phyloP scores from a whole-genome alignment of 1,140 invertebrate genomes.

The Pseudomyrmex concolor region DNA sequence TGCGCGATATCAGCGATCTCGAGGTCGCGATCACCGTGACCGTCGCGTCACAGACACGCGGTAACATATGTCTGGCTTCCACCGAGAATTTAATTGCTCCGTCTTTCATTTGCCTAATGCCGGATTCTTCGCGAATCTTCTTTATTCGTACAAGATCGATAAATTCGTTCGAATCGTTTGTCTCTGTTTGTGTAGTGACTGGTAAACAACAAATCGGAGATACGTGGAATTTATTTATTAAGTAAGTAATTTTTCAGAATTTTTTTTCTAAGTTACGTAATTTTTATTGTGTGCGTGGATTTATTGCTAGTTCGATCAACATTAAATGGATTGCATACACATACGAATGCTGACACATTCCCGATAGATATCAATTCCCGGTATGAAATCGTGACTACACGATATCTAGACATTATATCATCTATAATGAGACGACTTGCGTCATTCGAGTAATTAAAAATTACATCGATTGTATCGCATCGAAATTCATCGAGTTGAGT shows the following conservation, averaged over 20 bases:
- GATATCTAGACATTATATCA: conserved; percentile 22
- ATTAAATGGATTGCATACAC: not conserved
- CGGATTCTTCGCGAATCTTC: conserved; percentile 67
- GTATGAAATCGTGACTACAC: conserved; percentile 34
- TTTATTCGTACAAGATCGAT: conserved; percentile 62
- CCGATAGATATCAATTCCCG: not conserved
- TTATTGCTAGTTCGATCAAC: not conserved
- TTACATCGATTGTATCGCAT: conserved; percentile 16
- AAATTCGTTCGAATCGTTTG: too few species aligned
- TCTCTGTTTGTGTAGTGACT: too few species aligned
- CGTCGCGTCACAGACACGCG: conserved; percentile 78
- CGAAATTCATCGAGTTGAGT: conserved; percentile 22
- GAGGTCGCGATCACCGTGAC: conserved; percentile 81
- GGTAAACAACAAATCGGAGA: not conserved
- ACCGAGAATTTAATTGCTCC: conserved; percentile 83
- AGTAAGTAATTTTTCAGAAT: too few species aligned
- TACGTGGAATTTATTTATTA: not conserved
- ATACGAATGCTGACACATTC: conserved; percentile 36
- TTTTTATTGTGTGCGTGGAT: not conserved
- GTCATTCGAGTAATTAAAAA: conserved; percentile 55
- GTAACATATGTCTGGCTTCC: conserved; percentile 81
- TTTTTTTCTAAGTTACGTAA: too few species aligned
- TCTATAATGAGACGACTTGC: conserved; percentile 36
- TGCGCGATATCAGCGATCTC: conserved; percentile 82
- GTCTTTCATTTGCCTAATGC: conserved; percentile 71